Conservation (phyloP, 2,888 invertebrate species). For the Nycteola revayana region DNA sequence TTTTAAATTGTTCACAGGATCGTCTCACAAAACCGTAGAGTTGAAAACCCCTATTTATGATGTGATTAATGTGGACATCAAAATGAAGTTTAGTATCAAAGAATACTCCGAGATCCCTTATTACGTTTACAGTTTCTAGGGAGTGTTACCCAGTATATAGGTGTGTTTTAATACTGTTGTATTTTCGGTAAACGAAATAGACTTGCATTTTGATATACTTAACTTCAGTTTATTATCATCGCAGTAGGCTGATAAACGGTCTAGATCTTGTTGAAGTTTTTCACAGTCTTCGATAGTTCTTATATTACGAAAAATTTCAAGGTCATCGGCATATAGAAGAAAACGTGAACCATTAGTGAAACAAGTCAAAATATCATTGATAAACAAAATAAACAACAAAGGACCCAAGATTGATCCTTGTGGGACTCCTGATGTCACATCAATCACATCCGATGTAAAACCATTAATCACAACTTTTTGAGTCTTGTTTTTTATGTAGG, state of each 20-base stretch:
- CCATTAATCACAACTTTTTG: not conserved
- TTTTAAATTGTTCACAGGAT: not conserved
- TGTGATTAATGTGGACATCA: not conserved
- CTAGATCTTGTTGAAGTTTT: not conserved
- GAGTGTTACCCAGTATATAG: not conserved
- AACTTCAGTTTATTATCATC: not conserved
- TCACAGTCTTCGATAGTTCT: not conserved
- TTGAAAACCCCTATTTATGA: not conserved
- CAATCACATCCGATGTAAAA: not conserved
- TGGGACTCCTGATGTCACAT: not conserved
- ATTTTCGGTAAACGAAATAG: not conserved
- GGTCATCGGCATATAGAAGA: not conserved
- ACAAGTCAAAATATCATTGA: not conserved
- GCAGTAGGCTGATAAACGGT: not conserved
- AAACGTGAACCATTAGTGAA: not conserved
- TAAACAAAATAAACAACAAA: not conserved
- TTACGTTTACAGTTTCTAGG: not conserved
- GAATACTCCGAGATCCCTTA: not conserved
- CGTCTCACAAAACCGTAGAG: not conserved
- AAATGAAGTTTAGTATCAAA: not conserved
- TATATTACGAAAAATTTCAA: not conserved
- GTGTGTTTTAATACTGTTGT: not conserved
- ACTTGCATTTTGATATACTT: not conserved
- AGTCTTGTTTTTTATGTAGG: too few relatives aligned
- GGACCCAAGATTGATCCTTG: not conserved